Evolutionary conservation across 1,140 invertebrate genomes (phyloP), one percentile per base, ranked within the genome.

Genomic region (Zaprionus davidi): DNA sequence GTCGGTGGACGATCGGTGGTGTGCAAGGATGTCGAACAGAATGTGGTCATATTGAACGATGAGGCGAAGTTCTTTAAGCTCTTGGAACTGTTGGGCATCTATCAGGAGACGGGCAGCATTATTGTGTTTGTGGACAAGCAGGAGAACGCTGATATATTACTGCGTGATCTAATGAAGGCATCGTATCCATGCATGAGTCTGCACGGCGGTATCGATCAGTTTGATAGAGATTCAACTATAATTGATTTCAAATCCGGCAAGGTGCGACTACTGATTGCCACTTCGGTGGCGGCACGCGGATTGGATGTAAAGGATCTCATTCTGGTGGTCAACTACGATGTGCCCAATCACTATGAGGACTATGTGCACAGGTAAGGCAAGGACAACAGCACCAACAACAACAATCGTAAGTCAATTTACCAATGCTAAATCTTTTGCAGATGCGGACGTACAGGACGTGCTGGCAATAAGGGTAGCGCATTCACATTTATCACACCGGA

Each of bases 341-440:
- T 98, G 92, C 99, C 99, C 0, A 99, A 99, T 94, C 99, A 99
- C 93, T 99, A 99, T 92, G 99, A 99, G 94, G 99, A 99, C 93
- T 99, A 99, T 93, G 99, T 99, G 11, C 99, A 99, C 93, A 93
- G 94, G 91, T 92, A 38, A 63, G 62, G 13, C 41, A 34, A 34
- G 31, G 9, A 3, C 31, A 31, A 31, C 31, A 31, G 28, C 28
- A 1, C 9, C 9, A 31, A 1, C n/a, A 7, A 17, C 1, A 12
- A 20, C 20, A 11, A 15, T 7, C 1, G 11, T 3, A 20, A 6
- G 11, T 13, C 2, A 12, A 1, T 11, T 7, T 1, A n/a, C 5
- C 3, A 17, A 24, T 22, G 7, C 7, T 5, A 7, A 5, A n/a
- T 38, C n/a, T 15, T 6, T 24, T 62, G 57, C 94, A 99, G 91